Evolutionary conservation across 2,888 invertebrate species (phyloP).

Genomic region (Anorthoa munda): DNA sequence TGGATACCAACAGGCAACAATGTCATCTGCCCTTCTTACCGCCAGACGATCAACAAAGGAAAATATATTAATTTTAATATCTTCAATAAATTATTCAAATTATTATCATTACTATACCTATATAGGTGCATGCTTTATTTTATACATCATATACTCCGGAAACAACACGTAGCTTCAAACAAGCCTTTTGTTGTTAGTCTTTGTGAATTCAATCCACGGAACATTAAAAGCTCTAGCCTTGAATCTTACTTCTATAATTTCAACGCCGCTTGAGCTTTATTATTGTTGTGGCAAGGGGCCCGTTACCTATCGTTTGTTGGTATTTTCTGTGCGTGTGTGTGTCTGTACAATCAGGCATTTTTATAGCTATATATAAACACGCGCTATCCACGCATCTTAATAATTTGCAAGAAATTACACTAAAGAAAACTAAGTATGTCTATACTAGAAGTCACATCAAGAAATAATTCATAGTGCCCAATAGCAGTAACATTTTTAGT

Average conservation of each 20-base stretch:
- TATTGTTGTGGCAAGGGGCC: slow-evolving; percentile 45
- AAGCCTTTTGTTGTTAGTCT: slow-evolving; percentile 49
- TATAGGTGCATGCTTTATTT: background rate
- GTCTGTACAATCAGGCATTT: slow-evolving; percentile 19
- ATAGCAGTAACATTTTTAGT: slow-evolving; percentile 55
- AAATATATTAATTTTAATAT: too few species aligned
- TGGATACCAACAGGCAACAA: too few species aligned
- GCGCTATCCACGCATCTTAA: slow-evolving; percentile 4
- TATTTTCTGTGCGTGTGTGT: slow-evolving; percentile 6
- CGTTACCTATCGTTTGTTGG: slow-evolving; percentile 33
- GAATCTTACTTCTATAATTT: slow-evolving; percentile 38
- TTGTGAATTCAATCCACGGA: slow-evolving; percentile 56
- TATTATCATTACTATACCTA: background rate
- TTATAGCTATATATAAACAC: background rate
- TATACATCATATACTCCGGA: slow-evolving; percentile 23
- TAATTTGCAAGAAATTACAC: slow-evolving; percentile 38
- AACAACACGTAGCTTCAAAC: slow-evolving; percentile 41
- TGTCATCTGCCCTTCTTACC: too few species aligned
- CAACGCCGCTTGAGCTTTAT: slow-evolving; percentile 39
- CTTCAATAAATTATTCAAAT: background rate
- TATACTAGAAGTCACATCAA: slow-evolving; percentile 41
- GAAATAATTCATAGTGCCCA: slow-evolving; percentile 50
- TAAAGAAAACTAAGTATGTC: slow-evolving; percentile 42
- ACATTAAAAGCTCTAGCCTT: slow-evolving; percentile 54
- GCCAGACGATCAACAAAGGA: too few species aligned